Conservation (phyloP, 2,888 invertebrate genomes). For the Antitype chi region DNA sequence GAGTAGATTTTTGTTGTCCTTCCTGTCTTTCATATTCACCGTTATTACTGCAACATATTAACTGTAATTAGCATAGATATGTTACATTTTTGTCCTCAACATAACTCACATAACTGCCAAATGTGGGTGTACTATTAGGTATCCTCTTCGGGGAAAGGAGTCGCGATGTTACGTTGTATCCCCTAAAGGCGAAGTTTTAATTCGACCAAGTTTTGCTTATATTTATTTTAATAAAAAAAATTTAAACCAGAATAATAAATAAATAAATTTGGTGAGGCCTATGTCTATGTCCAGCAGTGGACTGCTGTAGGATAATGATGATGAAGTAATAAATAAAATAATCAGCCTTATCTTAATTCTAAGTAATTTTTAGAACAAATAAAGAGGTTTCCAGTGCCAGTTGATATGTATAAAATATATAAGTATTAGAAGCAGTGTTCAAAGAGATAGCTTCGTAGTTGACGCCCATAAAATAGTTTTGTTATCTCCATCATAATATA, state of each 20-base stretch:
- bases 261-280: no score
- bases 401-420: not conserved
- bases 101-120: no score
- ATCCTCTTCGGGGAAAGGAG: no score
- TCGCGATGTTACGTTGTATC: no score
- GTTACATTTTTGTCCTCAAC: not conserved
- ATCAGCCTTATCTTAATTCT: slow-evolving; percentile 4
- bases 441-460: slow-evolving; percentile 18
- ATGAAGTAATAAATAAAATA: not conserved
- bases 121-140: no score
- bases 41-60: not conserved
- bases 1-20: slow-evolving; percentile 8
- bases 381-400: not conserved
- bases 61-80: slow-evolving; percentile 9
- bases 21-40: slow-evolving; percentile 28
- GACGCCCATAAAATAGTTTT: slow-evolving; percentile 48
- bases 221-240: no score
- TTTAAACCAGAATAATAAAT: no score
- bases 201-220: not conserved
- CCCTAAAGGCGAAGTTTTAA: not conserved
- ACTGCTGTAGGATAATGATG: no score
- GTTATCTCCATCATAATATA: slow-evolving; percentile 34
- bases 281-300: no score
- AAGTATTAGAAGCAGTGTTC: not conserved
- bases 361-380: no score